phyloP scores from a whole-genome alignment of 2,797 vertebrate genomes.

The Enteromius mattozi region DNA sequence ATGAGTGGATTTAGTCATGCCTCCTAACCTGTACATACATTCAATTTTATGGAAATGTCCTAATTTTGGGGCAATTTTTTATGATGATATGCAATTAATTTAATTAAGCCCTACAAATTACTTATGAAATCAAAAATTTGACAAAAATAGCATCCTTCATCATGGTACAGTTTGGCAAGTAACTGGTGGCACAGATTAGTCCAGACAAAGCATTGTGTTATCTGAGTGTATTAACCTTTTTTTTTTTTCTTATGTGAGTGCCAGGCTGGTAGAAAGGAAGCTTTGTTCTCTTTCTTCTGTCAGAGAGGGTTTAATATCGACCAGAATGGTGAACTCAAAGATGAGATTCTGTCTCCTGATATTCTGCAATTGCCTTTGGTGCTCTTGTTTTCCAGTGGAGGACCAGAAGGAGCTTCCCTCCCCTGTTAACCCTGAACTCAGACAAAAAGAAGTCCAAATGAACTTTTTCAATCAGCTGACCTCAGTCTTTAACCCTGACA shows the following conservation, averaged over 20 bases:
- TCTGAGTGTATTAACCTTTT: slow-evolving; percentile 25
- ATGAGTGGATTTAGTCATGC: background rate
- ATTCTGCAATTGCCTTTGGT: background rate
- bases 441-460: slow-evolving; percentile 98
- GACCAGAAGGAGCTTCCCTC: slow-evolving; percentile 95
- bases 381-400: slow-evolving; percentile 82
- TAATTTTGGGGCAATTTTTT: background rate
- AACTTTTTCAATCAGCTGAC: slow-evolving; percentile 98
- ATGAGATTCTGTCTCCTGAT: slow-evolving; percentile 32
- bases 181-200: slow-evolving; percentile 8
- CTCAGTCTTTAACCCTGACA: slow-evolving; percentile 95
- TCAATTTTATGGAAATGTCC: background rate
- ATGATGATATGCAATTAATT: background rate
- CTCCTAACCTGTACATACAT: too few relatives aligned
- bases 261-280: slow-evolving; percentile 26
- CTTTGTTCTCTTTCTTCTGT: slow-evolving; percentile 48
- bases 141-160: background rate
- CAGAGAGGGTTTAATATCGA: slow-evolving; percentile 32
- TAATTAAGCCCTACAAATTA: background rate
- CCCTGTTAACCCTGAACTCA: slow-evolving; percentile 91
- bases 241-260: background rate
- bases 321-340: slow-evolving; percentile 21
- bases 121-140: background rate
- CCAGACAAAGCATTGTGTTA: slow-evolving; percentile 32
- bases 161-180: background rate